Conservation (phyloP, 2,113 vertebrate species). For the Mobula birostris region DNA sequence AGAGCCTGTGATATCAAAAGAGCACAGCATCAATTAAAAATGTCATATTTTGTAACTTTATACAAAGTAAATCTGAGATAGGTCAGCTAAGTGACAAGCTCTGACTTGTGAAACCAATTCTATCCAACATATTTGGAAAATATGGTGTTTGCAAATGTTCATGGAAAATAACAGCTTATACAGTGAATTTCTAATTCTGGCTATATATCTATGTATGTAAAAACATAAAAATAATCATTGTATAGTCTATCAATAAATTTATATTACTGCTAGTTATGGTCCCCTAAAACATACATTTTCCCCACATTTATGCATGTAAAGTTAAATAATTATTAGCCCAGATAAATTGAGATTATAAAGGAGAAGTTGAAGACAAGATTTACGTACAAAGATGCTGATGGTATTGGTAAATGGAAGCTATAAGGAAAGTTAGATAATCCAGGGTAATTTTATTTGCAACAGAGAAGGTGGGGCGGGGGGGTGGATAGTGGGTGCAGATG, state of each 20-base stretch:
- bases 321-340: neutral
- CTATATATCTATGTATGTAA: neutral
- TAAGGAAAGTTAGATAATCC: too few species aligned
- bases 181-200: neutral
- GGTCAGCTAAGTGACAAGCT: constrained; percentile 10
- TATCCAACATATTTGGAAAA: neutral
- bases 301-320: neutral
- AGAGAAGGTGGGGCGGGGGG: too few species aligned
- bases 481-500: too few species aligned
- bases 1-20: neutral
- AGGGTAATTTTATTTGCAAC: too few species aligned
- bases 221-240: neutral
- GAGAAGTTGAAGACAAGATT: too few species aligned
- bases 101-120: neutral
- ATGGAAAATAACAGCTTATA: neutral
- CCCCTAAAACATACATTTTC: neutral
- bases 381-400: too few species aligned
- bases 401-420: too few species aligned
- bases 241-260: neutral
- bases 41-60: neutral
- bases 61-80: neutral
- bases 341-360: too few species aligned
- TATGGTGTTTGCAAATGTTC: neutral
- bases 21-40: neutral
- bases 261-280: neutral